Evolutionary conservation across 2,888 invertebrate genomes (phyloP).

Genomic region (Nomada ferruginata): DNA sequence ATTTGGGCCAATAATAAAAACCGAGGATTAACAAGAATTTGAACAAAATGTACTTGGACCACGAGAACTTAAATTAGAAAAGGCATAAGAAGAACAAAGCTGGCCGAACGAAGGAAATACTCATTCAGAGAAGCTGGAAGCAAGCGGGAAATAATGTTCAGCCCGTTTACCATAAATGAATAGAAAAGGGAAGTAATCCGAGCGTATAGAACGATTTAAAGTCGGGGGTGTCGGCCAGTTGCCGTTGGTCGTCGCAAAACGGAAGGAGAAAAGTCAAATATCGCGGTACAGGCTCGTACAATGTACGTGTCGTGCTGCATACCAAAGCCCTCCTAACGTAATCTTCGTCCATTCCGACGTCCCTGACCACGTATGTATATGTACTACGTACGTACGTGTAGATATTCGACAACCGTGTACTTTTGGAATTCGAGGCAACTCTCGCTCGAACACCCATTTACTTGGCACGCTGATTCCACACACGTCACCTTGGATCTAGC

Average conservation of each 20-base stretch:
- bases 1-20: too few relatives aligned
- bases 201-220: conserved; percentile 51
- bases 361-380: too few relatives aligned
- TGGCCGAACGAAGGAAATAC: background rate
- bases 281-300: conserved; percentile 53
- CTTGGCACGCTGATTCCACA: conserved; percentile 44
- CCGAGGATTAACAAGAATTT: too few relatives aligned
- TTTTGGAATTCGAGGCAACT: conserved; percentile 59
- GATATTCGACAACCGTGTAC: conserved; percentile 1
- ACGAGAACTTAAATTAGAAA: too few relatives aligned
- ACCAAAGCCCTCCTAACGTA: conserved; percentile 77
- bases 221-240: conserved; percentile 33
- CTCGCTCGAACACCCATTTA: conserved; percentile 52
- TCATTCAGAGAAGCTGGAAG: background rate
- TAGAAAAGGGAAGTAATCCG: conserved; percentile 35
- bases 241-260: conserved; percentile 5
- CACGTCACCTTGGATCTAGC: conserved; percentile 52
- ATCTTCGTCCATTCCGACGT: conserved; percentile 54
- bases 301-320: conserved; percentile 76
- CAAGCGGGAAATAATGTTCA: background rate
- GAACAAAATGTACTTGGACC: too few relatives aligned
- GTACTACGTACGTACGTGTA: background rate
- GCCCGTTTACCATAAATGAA: conserved; percentile 39
- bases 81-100: background rate
- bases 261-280: conserved; percentile 56